Evolutionary conservation across 1,140 invertebrate genomes (phyloP).

Genomic region (Neuroterus valhalla): DNA sequence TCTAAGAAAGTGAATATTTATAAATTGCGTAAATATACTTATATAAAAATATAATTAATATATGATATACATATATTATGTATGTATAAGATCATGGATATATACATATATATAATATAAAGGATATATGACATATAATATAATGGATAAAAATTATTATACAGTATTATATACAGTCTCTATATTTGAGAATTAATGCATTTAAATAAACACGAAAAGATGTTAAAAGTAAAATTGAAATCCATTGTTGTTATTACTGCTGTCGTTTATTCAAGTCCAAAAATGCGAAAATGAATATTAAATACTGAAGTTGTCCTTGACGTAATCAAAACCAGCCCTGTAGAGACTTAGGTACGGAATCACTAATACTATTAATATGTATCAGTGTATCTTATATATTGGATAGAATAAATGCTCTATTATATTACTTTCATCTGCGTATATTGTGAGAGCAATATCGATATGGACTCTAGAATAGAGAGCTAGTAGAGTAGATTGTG

Average conservation of each 20-base stretch:
- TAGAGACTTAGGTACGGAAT: constrained; percentile 74
- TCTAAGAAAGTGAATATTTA: constrained; percentile 52
- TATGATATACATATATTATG: constrained; percentile 37
- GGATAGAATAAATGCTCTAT: constrained; percentile 72
- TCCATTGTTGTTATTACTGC: constrained; percentile 53
- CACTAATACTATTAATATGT: constrained; percentile 74
- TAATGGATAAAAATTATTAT: constrained; percentile 38
- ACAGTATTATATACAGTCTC: constrained; percentile 42
- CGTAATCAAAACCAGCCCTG: constrained; percentile 74
- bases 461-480: constrained; percentile 73
- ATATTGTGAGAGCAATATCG: constrained; percentile 70
- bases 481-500: constrained; percentile 75
- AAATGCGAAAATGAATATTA: constrained; percentile 51
- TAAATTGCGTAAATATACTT: constrained; percentile 35
- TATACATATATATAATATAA: constrained; percentile 32
- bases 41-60: constrained; percentile 32
- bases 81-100: constrained; percentile 31
- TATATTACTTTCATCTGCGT: constrained; percentile 71
- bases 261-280: constrained; percentile 48
- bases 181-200: constrained; percentile 39
- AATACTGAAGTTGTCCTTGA: constrained; percentile 66
- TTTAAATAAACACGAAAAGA: constrained; percentile 47
- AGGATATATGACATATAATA: constrained; percentile 33
- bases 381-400: constrained; percentile 71
- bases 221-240: constrained; percentile 42